phyloP scores from a whole-genome alignment of 2,888 invertebrate genomes.

The Phorcus lineatus region DNA sequence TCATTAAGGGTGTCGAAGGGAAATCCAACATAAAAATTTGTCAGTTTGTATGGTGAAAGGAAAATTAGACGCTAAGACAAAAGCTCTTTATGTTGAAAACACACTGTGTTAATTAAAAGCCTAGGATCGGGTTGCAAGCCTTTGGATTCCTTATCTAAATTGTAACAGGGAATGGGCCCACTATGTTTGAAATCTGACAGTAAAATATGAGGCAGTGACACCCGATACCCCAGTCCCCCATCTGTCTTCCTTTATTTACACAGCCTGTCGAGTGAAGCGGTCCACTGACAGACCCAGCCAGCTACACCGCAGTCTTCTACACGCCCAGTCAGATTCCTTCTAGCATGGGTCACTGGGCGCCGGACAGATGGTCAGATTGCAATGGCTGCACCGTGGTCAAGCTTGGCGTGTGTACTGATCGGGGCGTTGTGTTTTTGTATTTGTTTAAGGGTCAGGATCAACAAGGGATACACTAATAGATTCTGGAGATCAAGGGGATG shows the following conservation, averaged over 20 bases:
- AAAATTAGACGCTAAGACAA: conserved; percentile 34
- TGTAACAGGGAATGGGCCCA: conserved; percentile 48
- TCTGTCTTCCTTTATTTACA: conserved; percentile 50
- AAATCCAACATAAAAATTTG: conserved; percentile 12
- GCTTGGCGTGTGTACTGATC: too few species aligned
- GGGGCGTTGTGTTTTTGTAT: too few species aligned
- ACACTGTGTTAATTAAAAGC: conserved; percentile 49
- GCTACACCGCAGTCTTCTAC: too few species aligned
- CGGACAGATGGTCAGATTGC: too few species aligned
- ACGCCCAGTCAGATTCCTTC: too few species aligned
- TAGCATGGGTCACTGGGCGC: too few species aligned
- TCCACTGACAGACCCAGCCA: conserved; percentile 15
- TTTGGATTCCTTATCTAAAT: conserved; percentile 53
- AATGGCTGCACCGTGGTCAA: too few species aligned
- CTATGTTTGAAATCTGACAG: conserved; percentile 54
- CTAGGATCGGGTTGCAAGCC: conserved; percentile 43
- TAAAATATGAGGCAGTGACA: conserved; percentile 50
- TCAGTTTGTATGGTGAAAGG: conserved; percentile 9
- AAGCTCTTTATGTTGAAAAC: conserved; percentile 41
- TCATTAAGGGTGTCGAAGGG: conserved; percentile 17
- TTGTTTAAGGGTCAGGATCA: too few species aligned
- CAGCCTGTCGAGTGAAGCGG: conserved; percentile 5
- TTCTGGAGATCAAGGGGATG: too few species aligned
- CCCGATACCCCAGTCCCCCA: conserved; percentile 46
- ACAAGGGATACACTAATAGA: too few species aligned